Evolutionary conservation across 2,797 vertebrate species (phyloP).

Genomic region (Podarcis lilfordi): DNA sequence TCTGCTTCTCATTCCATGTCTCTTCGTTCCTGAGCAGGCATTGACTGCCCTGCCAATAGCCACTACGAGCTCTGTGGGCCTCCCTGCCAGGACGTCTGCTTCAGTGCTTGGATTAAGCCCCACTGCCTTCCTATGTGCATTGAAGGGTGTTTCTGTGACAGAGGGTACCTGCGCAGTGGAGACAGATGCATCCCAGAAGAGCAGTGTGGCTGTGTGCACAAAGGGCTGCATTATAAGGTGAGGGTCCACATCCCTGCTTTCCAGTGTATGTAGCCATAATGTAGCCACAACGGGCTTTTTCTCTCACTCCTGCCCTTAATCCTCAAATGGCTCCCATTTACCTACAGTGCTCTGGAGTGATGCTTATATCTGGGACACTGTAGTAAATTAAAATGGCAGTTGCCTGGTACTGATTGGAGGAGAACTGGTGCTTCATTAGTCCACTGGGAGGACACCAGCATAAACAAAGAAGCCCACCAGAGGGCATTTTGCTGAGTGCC

Average conservation of each 20-base stretch:
- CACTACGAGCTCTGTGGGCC: constrained; percentile 50
- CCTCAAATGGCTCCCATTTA: no score
- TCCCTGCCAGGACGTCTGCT: constrained; percentile 42
- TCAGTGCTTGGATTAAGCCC: background rate
- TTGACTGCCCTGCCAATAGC: constrained; percentile 52
- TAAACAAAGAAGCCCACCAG: no score
- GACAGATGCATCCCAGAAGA: constrained; percentile 42
- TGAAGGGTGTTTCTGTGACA: constrained; percentile 61
- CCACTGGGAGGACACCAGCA: no score
- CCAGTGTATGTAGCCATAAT: background rate
- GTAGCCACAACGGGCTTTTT: background rate
- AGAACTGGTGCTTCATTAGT: no score
- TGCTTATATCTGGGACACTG: no score
- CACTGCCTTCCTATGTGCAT: constrained; percentile 33
- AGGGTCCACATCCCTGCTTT: background rate
- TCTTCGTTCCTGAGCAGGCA: background rate
- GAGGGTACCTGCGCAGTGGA: constrained; percentile 22
- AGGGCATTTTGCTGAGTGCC: background rate
- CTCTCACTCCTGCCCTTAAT: no score
- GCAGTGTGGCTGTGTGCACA: constrained; percentile 53
- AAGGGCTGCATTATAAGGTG: constrained; percentile 54
- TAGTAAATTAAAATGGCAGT: no score
- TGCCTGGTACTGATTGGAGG: no score
- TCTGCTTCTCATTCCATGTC: background rate
- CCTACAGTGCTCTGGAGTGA: no score